Percentiles rank a stretch among this genome's conserved stretches.
phyloP scores from a whole-genome alignment of 37 sponge, comb jelly and placozoan species.

The Diacarnus erythraeanus region DNA sequence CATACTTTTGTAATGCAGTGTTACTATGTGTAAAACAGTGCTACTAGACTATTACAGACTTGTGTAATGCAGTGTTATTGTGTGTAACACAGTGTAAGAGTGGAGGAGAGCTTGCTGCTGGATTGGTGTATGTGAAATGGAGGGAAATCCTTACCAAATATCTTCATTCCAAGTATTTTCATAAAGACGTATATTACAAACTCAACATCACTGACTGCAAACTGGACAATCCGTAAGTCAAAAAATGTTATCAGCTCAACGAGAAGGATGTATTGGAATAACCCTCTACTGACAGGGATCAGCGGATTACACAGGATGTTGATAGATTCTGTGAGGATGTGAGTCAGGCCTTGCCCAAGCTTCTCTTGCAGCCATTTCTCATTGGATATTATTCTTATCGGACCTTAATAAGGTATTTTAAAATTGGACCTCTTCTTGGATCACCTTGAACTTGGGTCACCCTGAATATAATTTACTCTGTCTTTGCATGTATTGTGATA shows the following conservation, averaged over 20 bases:
- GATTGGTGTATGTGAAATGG: conserved; percentile 73
- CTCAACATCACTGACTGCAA: conserved; percentile 47
- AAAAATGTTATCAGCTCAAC: too few relatives aligned
- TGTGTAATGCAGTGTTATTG: too few relatives aligned
- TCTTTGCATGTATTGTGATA: too few relatives aligned
- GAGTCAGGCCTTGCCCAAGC: conserved; percentile 63
- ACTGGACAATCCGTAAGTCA: conserved; percentile 83
- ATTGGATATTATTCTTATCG: conserved; percentile 85
- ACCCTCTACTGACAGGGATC: conserved; percentile 89
- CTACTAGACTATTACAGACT: too few relatives aligned
- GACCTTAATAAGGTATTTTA: conserved; percentile 30
- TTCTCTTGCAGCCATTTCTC: conserved; percentile 70
- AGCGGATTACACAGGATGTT: conserved; percentile 93
- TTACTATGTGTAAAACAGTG: too few relatives aligned
- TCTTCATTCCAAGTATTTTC: conserved; percentile 67
- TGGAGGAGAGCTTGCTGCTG: conserved; percentile 45
- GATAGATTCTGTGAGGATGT: conserved; percentile 71
- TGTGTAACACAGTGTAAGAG: conserved; percentile 82
- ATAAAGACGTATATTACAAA: conserved; percentile 52
- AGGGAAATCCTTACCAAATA: conserved; percentile 46
- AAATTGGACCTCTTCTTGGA: too few relatives aligned
- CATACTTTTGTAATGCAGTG: too few relatives aligned
- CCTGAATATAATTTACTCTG: too few relatives aligned
- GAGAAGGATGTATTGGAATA: too few relatives aligned
- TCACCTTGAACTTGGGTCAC: too few relatives aligned